Evolutionary conservation across 1,140 invertebrate genomes (phyloP), one percentile per base, ranked within the genome.

Genomic region (Drosophila albomicans): DNA sequence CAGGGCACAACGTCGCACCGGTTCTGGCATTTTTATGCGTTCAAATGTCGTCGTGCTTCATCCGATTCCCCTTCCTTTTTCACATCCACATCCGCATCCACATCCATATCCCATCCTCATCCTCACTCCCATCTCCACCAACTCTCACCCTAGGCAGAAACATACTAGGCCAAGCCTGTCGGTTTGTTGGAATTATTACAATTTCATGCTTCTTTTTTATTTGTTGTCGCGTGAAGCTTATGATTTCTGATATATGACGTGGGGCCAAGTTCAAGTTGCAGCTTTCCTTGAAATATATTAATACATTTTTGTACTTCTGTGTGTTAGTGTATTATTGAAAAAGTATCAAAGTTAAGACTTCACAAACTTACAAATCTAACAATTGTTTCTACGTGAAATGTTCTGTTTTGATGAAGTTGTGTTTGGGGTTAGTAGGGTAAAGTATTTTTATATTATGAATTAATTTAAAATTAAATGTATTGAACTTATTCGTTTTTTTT

Each of bases 171-270:
- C 35, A 38, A 38, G 35, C 35, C 43, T 49, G 67, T 58, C 77
- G 76, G 68, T 68, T 82, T 78, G 54, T 66, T 49, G 75, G 76
- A 89, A 90, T 89, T 89, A 90, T 89, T 90, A 89, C 86, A 89
- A 86, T 89, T 89, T 89, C 86, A 86, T 90, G 82, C 79, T 89
- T 82, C 79, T 75, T 76, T 89, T 73, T 81, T 85, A 85, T 86
- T 85, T 90, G 78, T 82, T 90, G 82, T 90, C 81, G 86, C 81
- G 86, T 51, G 61, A 64, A 89, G 86, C 86, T 89, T 89, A 89
- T 89, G 86, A 89, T 89, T 89, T 90, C 86, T 89, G 86, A 89
- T 86, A 89, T 89, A 89, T 80, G 86, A 89, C 86, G 75, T 63
- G 63, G 79, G 68, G 38, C 66, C 54, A 67, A 82, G 82, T 74